Evolutionary conservation across 1,140 invertebrate species (phyloP).

Genomic region (Zaprionus vittiger): DNA sequence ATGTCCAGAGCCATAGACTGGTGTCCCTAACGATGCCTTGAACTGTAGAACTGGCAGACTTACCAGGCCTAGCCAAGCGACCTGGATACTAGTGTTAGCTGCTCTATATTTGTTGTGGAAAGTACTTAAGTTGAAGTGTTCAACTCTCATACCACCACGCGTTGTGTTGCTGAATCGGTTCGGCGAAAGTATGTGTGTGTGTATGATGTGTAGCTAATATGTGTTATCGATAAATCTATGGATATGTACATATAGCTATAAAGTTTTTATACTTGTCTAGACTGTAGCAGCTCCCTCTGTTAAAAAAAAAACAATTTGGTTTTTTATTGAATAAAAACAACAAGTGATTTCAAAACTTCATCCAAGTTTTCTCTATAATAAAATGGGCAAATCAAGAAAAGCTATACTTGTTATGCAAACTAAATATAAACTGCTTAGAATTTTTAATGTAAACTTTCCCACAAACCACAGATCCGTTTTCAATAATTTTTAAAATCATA

Average conservation of each 20-base stretch:
- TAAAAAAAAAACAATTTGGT: conserved; percentile 62
- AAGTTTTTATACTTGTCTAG: conserved; percentile 34
- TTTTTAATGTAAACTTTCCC: background rate
- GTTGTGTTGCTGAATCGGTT: background rate
- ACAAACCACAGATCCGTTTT: background rate
- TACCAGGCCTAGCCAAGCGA: background rate
- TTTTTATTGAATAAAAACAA: conserved; percentile 46
- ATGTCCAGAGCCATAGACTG: conserved; percentile 19
- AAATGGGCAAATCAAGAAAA: background rate
- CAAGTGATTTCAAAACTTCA: conserved; percentile 1
- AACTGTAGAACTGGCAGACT: conserved; percentile 12
- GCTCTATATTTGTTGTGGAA: conserved; percentile 35
- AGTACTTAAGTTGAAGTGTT: conserved; percentile 43
- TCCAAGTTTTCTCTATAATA: background rate
- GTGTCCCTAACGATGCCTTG: conserved; percentile 13
- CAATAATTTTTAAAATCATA: background rate
- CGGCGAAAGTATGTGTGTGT: conserved; percentile 10
- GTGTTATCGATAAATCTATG: conserved; percentile 27
- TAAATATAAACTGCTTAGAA: background rate
- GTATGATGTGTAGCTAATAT: conserved; percentile 10
- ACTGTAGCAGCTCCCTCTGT: conserved; percentile 52
- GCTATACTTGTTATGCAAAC: background rate
- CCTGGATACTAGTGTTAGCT: conserved; percentile 24
- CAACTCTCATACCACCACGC: background rate
- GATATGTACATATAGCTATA: conserved; percentile 40